phyloP scores from a whole-genome alignment of 2,888 invertebrate genomes.

The Drosophila prolongata region DNA sequence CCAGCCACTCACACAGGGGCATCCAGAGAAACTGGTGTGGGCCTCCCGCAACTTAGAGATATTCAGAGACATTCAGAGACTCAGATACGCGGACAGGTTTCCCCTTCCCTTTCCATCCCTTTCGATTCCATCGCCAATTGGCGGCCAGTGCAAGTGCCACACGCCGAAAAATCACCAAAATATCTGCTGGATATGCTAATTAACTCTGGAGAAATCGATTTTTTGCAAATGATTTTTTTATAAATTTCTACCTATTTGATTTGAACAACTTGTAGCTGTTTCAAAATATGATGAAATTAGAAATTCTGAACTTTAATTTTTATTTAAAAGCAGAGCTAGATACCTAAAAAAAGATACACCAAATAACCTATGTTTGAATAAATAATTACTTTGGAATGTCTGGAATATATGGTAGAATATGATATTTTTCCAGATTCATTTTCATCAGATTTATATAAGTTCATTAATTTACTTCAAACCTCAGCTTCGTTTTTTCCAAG shows the following conservation, averaged over 20 bases:
- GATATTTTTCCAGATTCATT: too few species aligned
- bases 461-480: too few species aligned
- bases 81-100: constrained; percentile 29
- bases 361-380: too few species aligned
- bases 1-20: constrained; percentile 22
- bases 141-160: constrained; percentile 23
- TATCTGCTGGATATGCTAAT: background rate
- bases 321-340: background rate
- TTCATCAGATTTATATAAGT: too few species aligned
- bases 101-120: background rate
- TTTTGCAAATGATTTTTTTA: background rate
- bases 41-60: constrained; percentile 46
- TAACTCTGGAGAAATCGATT: background rate
- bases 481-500: too few species aligned
- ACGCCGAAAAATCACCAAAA: constrained; percentile 4
- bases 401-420: too few species aligned
- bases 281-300: constrained; percentile 4
- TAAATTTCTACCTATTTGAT: background rate
- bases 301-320: background rate
- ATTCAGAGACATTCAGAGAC: constrained; percentile 31
- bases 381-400: too few species aligned
- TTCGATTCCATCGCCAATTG: constrained; percentile 43
- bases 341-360: too few species aligned
- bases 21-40: constrained; percentile 43
- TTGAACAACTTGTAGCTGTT: background rate